Evolutionary conservation across 2,888 invertebrate species (phyloP).

Genomic region (Blastobasis adustella): DNA sequence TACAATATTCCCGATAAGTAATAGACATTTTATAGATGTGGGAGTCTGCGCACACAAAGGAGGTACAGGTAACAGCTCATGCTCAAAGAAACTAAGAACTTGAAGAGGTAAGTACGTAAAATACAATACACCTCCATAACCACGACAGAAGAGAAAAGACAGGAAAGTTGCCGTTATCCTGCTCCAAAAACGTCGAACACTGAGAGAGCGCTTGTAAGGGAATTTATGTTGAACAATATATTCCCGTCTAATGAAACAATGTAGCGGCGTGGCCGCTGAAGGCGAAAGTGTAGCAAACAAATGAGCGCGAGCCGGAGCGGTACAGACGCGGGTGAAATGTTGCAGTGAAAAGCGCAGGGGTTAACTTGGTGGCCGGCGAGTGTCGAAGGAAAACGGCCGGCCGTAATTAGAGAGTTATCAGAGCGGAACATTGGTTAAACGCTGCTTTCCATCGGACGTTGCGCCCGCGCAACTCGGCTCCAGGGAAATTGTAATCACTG

Average conservation of each 20-base stretch:
- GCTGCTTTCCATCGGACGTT: conserved; percentile 73
- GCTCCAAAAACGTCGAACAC: conserved; percentile 25
- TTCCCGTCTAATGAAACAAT: conserved; percentile 29
- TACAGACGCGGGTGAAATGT: conserved; percentile 55
- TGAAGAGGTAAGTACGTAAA: background rate
- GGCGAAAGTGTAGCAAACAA: conserved; percentile 65
- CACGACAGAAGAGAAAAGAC: too few species aligned
- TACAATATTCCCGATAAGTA: too few species aligned
- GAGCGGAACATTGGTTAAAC: conserved; percentile 73
- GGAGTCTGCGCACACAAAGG: too few species aligned
- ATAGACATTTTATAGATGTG: too few species aligned
- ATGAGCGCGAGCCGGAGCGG: conserved; percentile 33
- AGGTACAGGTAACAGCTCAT: background rate
- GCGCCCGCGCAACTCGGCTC: conserved; percentile 64
- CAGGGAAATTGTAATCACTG: conserved; percentile 74
- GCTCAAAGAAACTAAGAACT: background rate
- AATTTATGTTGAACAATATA: conserved; percentile 31
- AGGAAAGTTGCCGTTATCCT: conserved; percentile 21
- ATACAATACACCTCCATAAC: too few species aligned
- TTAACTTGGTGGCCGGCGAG: conserved; percentile 54
- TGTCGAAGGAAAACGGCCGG: conserved; percentile 65
- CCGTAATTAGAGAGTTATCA: conserved; percentile 72
- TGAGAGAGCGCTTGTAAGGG: conserved; percentile 10
- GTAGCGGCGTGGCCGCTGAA: conserved; percentile 27
- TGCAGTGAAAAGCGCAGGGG: conserved; percentile 61